Conservation (phyloP, 1,140 invertebrate genomes). For the Saccostrea echinata region DNA sequence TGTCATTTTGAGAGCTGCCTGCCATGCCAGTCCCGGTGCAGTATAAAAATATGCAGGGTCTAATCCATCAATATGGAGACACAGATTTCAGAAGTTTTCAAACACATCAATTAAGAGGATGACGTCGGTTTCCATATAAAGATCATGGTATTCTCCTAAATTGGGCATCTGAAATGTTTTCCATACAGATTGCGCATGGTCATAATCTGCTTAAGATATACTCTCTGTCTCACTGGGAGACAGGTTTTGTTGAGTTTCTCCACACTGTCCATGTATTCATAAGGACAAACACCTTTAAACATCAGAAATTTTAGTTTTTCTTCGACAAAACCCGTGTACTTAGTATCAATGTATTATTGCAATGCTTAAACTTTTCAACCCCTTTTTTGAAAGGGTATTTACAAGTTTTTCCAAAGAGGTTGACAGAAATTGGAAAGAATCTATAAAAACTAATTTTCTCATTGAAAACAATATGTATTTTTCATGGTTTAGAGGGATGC, state of each 20-base stretch:
- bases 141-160: slow-evolving; percentile 58
- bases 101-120: slow-evolving; percentile 55
- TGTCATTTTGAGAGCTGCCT: too few relatives aligned
- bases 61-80: slow-evolving; percentile 42
- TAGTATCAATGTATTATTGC: slow-evolving; percentile 5
- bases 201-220: slow-evolving; percentile 47
- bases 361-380: neutral
- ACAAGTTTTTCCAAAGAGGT: slow-evolving; percentile 44
- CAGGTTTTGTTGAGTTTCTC: slow-evolving; percentile 21
- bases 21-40: too few relatives aligned
- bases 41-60: slow-evolving; percentile 35
- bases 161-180: slow-evolving; percentile 28
- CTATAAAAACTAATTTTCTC: slow-evolving; percentile 50
- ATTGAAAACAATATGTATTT: slow-evolving; percentile 60
- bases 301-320: slow-evolving; percentile 23
- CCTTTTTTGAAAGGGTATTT: slow-evolving; percentile 6
- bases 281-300: slow-evolving; percentile 51
- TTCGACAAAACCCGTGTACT: neutral
- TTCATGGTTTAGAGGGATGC: slow-evolving; percentile 79
- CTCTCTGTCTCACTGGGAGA: neutral
- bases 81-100: slow-evolving; percentile 58
- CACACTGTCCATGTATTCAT: slow-evolving; percentile 44
- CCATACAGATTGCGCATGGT: slow-evolving; percentile 44
- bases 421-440: slow-evolving; percentile 51
- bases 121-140: too few relatives aligned